A percentile compares a stretch with the other conserved stretches of the same genome.
These are phyloP conservation scores for Meiosimyza decipiens DNA, from an alignment of 2,888 invertebrate species.

Conservation along the genomic window DNA sequence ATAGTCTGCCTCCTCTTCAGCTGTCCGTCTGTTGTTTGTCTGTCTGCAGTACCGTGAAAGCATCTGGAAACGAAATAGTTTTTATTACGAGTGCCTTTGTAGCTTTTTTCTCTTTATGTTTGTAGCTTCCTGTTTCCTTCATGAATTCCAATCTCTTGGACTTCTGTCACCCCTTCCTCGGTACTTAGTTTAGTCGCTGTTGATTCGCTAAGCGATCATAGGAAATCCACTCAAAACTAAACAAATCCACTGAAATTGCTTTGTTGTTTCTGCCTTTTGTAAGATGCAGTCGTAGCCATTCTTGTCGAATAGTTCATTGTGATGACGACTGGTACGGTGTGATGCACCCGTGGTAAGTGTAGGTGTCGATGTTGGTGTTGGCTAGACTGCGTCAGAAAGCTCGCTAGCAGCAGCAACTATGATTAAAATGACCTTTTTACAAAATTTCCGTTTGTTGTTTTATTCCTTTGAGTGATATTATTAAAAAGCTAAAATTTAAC, in stretches of 20 bases:
- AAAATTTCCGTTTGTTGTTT: too few species aligned
- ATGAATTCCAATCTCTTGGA: not conserved
- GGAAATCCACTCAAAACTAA: conserved; percentile 24
- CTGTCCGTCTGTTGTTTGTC: not conserved
- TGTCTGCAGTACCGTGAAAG: conserved; percentile 32
- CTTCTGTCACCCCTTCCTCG: conserved; percentile 5
- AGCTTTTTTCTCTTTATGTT: conserved; percentile 15
- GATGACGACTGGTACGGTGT: too few species aligned
- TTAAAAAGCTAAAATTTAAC: too few species aligned
- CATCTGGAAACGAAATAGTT: conserved; percentile 52
- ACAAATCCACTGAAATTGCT: conserved; percentile 23
- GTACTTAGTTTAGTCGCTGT: conserved; percentile 25
- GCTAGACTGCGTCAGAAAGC: too few species aligned
- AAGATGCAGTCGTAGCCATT: too few species aligned
- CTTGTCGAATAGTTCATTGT: too few species aligned
- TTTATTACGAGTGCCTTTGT: conserved; percentile 54
- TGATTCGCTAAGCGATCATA: conserved; percentile 14
- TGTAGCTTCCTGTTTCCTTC: conserved; percentile 48
- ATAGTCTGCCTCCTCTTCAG: conserved; percentile 46
- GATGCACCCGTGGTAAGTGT: too few species aligned
- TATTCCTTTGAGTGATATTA: too few species aligned
- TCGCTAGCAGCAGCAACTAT: too few species aligned
- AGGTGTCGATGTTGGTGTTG: too few species aligned
- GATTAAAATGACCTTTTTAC: too few species aligned
- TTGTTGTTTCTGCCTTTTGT: not conserved